Conservation (phyloP, 2,113 vertebrate genomes). For the Labeo catla region DNA sequence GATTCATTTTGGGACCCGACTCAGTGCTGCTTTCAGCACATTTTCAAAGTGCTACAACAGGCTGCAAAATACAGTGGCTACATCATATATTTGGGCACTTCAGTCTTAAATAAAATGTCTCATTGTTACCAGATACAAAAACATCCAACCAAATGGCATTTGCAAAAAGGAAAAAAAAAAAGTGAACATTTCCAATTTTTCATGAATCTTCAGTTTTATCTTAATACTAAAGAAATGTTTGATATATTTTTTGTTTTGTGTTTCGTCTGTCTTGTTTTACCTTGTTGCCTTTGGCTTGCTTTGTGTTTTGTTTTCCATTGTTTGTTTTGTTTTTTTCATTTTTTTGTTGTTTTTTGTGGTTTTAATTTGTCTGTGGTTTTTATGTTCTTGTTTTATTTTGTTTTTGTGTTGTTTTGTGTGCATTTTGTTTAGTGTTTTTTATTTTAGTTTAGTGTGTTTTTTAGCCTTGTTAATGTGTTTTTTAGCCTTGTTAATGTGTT, state of each 20-base stretch:
- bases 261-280: neutral
- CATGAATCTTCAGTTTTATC: neutral
- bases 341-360: neutral
- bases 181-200: neutral
- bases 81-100: neutral
- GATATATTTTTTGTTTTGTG: neutral
- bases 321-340: no score
- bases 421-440: neutral
- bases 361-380: no score
- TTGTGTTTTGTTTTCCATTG: neutral
- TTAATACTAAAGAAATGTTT: neutral
- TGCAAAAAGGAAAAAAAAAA: neutral
- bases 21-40: neutral
- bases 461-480: no score
- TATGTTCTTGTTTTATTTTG: no score
- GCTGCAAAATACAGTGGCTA: neutral
- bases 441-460: no score
- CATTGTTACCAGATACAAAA: neutral
- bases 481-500: no score
- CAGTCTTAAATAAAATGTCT: neutral
- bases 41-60: neutral
- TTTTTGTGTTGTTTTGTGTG: no score
- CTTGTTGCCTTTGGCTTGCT: neutral
- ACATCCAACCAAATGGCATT: neutral
- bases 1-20: conserved; percentile 6